Evolutionary conservation across 2,113 vertebrate genomes (phyloP), one percentile per base, ranked within the genome.

Genomic region (Lutjanus erythropterus): DNA sequence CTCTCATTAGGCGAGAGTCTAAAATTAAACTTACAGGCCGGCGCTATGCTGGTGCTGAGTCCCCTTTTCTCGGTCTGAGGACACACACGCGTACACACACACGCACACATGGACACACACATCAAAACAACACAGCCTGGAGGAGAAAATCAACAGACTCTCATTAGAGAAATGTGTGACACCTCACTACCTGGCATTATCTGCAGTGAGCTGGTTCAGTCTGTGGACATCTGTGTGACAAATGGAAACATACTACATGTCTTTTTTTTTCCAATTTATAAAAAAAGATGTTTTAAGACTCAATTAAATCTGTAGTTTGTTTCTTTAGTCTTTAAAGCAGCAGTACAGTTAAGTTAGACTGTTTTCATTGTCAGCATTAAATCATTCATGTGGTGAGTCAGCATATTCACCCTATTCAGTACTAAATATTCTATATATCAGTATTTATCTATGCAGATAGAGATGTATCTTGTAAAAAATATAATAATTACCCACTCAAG

Each of bases 11-110:
- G 53, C 25, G 0, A 39, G 65, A 84, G 78, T 74, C 81, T 88
- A 85, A 83, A 91, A 83, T 88, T 61, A 88, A 86, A 89, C 79
- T 75, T 69, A 85, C 70, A 76, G 89, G 87, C 79, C 41, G n/a
- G n/a, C n/a, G 41, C 65, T 15, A 3, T n/a, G 15, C 49, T 19
- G 41, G n/a, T 78, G 49, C 75, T 79, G 67, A 76, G 52, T 68
- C 69, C 27, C 52, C 16, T 15, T n/a, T 58, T 44, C 53, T 31
- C 7, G n/a, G 44, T 67, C 55, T 41, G 29, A 61, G 49, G 35
- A 67, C 52, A 77, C 75, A 29, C 66, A 49, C 59, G 35, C 53
- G 50, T 21, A 61, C 41, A 35, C 44, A 52, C 73, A 71, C 33
- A 81, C 47, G 29, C 59, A 41, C 66, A 66, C 53, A 56, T 21